Evolutionary conservation across 2,113 vertebrate species (phyloP).

Genomic region (Poeciliopsis occidentalis): DNA sequence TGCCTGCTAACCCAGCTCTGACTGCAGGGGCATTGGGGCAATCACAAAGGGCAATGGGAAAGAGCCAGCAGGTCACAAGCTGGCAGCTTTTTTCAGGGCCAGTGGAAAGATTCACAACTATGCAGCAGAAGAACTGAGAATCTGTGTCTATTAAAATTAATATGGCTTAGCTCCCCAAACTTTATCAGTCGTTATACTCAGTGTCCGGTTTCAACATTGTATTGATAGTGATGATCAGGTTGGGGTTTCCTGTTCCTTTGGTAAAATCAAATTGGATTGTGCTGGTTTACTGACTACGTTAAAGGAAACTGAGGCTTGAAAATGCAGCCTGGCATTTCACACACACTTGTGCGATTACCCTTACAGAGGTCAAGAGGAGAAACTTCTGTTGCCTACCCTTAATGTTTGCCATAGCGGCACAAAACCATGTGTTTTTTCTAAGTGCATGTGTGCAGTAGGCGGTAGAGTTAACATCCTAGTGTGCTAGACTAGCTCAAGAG

Average conservation of each 20-base stretch:
- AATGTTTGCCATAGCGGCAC: conserved; percentile 36
- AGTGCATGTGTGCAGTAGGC: conserved; percentile 37
- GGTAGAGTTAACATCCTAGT: conserved; percentile 52
- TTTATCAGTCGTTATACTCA: no score
- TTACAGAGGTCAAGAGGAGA: conserved; percentile 54
- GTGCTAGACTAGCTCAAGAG: conserved; percentile 21
- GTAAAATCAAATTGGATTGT: conserved; percentile 16
- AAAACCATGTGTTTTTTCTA: conserved; percentile 34
- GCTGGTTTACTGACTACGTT: conserved; percentile 21
- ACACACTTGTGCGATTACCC: conserved; percentile 38
- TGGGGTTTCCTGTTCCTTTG: conserved; percentile 18
- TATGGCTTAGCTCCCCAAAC: no score
- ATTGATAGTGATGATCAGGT: conserved; percentile 1
- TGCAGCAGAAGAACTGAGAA: no score
- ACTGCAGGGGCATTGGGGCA: no score
- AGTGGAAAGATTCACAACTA: no score
- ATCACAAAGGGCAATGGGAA: no score
- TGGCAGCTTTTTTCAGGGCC: no score
- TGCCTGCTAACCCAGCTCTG: no score
- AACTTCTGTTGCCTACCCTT: conserved; percentile 41
- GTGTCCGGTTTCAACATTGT: conserved; percentile 10
- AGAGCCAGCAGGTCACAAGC: no score
- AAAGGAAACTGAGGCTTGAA: conserved; percentile 31
- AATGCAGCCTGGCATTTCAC: conserved; percentile 49
- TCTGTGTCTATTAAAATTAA: no score